Evolutionary conservation across 2,113 vertebrate species (phyloP), one percentile per base, ranked within the genome.

Genomic region (Sapayoa aenigma): DNA sequence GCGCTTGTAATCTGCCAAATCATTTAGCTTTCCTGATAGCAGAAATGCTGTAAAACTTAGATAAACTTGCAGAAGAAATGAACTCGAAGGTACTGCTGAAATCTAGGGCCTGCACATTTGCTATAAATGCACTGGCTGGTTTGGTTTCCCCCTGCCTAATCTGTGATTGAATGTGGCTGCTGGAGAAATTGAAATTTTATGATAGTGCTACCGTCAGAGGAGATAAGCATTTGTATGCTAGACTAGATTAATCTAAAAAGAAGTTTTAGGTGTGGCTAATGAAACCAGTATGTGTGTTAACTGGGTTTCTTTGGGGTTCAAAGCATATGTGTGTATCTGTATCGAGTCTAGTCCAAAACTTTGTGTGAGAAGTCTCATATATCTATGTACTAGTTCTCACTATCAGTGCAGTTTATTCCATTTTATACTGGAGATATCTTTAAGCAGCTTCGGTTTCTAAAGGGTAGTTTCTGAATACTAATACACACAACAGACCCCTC

Each of bases 21-120:
- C 96, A 84, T 96, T 97, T 96, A 90, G 94, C 91, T 91, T 97
- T 97, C 83, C 93, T 87, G 94, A 97, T 97, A 97, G 91, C 62
- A 94, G 94, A 96, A 97, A 94, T 96, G 91, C 96, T 96, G 86
- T 97, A 93, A 97, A 95, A 97, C 74, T 96, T 96, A 97, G 96
- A 97, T 96, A 97, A 89, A 96, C 74, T 96, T 97, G 83, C 49
- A 59, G 75, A 96, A 96, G 72, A 97, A 95, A 97, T 97, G 59
- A 96, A 82, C 87, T 96, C 3, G 17, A 69, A 97, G 72, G 73
- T 91, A 47, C 69, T 74, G 71, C 77, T 73, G 80, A 97, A 96
- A 94, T 89, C 75, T 82, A 66, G 91, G 90, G 82, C 67, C 91
- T 94, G 80, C 88, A 71, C 37, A 1, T 88, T 93, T 94, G 41